These are phyloP conservation scores for Gallinago nigripennis DNA, from an alignment of 2,797 vertebrate genomes.

Conservation along the genomic window DNA sequence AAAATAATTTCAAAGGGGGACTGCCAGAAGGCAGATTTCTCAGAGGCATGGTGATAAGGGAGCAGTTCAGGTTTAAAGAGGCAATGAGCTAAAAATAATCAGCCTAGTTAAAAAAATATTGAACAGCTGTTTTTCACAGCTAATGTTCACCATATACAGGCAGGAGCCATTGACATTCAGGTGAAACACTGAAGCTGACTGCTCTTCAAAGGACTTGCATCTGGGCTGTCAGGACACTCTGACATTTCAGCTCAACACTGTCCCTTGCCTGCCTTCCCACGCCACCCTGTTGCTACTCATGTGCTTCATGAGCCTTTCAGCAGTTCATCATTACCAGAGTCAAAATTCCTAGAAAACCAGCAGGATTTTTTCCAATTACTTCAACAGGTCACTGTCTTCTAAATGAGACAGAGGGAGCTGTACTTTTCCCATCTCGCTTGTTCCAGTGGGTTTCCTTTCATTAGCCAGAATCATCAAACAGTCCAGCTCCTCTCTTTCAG, in stretches of 20 bases:
- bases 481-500: background rate
- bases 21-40: slow-evolving; percentile 20
- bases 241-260: background rate
- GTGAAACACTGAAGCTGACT: background rate
- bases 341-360: background rate
- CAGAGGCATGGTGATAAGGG: background rate
- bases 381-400: background rate
- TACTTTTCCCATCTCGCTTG: background rate
- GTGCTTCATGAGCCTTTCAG: background rate
- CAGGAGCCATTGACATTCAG: background rate
- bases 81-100: slow-evolving; percentile 32
- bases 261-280: background rate
- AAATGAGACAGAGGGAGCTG: background rate
- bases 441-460: background rate
- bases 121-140: background rate
- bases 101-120: background rate
- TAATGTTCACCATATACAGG: background rate
- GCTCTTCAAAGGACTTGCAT: background rate
- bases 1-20: background rate
- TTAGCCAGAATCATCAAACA: background rate
- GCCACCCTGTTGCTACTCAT: accelerated
- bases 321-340: background rate
- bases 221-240: background rate
- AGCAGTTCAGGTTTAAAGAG: background rate
- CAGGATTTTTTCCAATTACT: background rate